A percentile compares a stretch with the other conserved stretches of the same genome.
Conservation (phyloP, 1,140 invertebrate species). For the Pteromalus puparum region DNA sequence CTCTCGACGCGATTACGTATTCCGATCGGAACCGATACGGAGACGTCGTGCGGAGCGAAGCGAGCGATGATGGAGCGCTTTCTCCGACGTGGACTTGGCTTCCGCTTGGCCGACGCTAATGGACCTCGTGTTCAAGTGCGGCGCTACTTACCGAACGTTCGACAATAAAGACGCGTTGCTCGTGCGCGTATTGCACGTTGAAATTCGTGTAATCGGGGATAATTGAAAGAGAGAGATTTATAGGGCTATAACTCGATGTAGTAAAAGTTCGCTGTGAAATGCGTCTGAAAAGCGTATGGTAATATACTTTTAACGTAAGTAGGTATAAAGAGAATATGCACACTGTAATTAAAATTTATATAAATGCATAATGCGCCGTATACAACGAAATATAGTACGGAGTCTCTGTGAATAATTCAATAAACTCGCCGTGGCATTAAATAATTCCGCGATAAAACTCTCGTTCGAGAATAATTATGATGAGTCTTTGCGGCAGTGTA, state of each 20-base stretch:
- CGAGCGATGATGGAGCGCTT: conserved; percentile 63
- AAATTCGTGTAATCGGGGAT: not conserved
- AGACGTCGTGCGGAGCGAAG: conserved; percentile 14
- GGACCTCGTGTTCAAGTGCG: not conserved
- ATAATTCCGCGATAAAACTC: too few species aligned
- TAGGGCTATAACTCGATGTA: too few species aligned
- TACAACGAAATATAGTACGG: too few species aligned
- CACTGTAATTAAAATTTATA: too few species aligned
- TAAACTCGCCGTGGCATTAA: too few species aligned
- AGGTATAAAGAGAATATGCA: too few species aligned
- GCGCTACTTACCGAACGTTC: not conserved
- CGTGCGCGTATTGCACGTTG: not conserved
- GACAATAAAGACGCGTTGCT: not conserved
- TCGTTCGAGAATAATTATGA: not conserved
- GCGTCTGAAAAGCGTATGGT: too few species aligned
- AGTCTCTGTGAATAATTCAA: too few species aligned
- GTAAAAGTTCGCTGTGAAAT: too few species aligned
- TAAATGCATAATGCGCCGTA: too few species aligned
- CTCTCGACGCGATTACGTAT: conserved; percentile 62
- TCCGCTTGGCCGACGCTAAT: not conserved
- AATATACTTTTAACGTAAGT: too few species aligned
- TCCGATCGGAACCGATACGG: conserved; percentile 65
- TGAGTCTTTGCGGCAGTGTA: too few species aligned
- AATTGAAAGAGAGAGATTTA: not conserved
- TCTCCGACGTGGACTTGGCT: conserved; percentile 44